These are phyloP conservation scores for Nowickia ferox DNA, from an alignment of 2,888 invertebrate species.

Conservation along the genomic window DNA sequence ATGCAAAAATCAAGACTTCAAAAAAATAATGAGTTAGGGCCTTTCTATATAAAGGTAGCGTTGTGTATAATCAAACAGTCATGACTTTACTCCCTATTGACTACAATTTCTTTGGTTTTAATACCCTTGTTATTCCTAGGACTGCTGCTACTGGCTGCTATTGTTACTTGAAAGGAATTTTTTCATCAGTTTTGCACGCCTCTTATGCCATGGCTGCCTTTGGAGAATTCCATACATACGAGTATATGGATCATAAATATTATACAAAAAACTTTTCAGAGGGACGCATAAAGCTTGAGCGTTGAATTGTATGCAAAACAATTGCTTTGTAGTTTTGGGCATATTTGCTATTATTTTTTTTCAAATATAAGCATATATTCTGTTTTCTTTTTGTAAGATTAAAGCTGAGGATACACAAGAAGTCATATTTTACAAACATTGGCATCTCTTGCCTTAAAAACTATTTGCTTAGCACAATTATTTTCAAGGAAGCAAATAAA, in stretches of 20 bases:
- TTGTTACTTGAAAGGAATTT: constrained; percentile 29
- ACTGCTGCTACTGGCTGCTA: background rate
- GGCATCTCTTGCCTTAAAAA: no score
- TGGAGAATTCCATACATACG: no score
- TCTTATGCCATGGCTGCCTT: constrained; percentile 15
- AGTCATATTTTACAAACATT: no score
- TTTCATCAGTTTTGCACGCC: constrained; percentile 13
- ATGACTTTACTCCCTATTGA: background rate
- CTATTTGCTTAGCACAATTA: no score
- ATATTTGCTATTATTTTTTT: constrained; percentile 18
- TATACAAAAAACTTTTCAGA: constrained; percentile 33
- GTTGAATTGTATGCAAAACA: constrained; percentile 45
- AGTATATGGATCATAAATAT: constrained; percentile 13
- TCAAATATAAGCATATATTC: background rate
- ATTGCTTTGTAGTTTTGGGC: constrained; percentile 33
- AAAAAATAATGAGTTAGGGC: no score
- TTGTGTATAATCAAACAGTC: no score
- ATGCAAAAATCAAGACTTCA: no score
- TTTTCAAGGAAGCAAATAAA: no score
- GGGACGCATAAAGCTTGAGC: constrained; percentile 50
- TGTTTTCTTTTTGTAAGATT: background rate
- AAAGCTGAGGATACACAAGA: background rate
- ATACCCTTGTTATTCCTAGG: background rate
- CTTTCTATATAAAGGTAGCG: no score
- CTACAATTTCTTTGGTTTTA: constrained; percentile 21